Base-by-base conservation (phyloP, 2,888 invertebrate genomes). In the Druceiella hillmani region DNA sequence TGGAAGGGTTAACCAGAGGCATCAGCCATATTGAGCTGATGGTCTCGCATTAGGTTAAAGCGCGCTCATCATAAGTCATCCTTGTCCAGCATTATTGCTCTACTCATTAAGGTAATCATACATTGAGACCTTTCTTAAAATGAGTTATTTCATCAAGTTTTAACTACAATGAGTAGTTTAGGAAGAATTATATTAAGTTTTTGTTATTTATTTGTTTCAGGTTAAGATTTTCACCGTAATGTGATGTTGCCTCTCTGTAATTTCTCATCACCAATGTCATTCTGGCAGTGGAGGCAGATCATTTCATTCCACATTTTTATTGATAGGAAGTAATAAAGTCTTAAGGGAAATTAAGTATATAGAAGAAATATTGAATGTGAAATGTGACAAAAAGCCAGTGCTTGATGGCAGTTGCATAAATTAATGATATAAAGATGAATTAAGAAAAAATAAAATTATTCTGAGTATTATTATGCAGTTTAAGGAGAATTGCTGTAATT, bases 1-100 rank as follows among this genome's bases (percentile, higher is more conserved):
- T 57, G 77, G 79, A 50, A 81, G 83, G 58, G 77, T 82, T 61
- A 87, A 86, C 73, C 87, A 86, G 71, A 83, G 88, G 79, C 87
- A 87, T 76, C 87, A 87, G 74, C 88, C 88, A 64, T 88, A 88
- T 74, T 87, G 84, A 62, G 52, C 56, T 10, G 31, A 48, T n/a
- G n/a, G n/a, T n/a, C n/a, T n/a, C n/a, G n/a, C n/a, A n/a, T n/a
- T n/a, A n/a, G n/a, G n/a, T n/a, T n/a, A n/a, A n/a, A n/a, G n/a
- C n/a, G n/a, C n/a, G n/a, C n/a, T n/a, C n/a, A n/a, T n/a, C n/a
- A n/a, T n/a, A n/a, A n/a, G n/a, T n/a, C n/a, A n/a, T n/a, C n/a
- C n/a, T n/a, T n/a, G n/a, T 27, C 10, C 27, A 9, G 13, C 27
- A 5, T 15, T 15, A n/a, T 15, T 25, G 7, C 12, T 10, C n/a